Evolutionary conservation across 1,140 invertebrate species (phyloP), one percentile per base, ranked within the genome.

Genomic region (Diuraphis noxia): DNA sequence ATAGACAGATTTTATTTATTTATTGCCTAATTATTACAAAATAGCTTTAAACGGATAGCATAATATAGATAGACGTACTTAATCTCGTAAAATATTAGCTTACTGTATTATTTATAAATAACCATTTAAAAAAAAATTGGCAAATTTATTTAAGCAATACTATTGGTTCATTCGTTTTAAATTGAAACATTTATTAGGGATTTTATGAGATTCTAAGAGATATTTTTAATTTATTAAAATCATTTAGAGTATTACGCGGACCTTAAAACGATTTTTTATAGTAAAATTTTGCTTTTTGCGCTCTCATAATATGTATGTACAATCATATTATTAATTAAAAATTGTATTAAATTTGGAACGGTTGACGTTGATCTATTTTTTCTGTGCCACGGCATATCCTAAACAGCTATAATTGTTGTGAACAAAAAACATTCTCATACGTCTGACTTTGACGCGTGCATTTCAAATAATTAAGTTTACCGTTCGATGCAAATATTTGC

Each of bases 1-100:
- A 43, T n/a, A 84, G 38, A n/a, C 30, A 25, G 23, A 38, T 81
- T 43, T 84, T 84, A n/a, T 84, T 85, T 41, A 41, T 85, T 85
- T 85, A 85, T 85, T 85, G 46, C 40, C 41, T 85, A 85, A 85
- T 85, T 85, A 43, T 85, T 85, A 43, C 82, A 30, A 43, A 85
- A 85, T 43, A 46, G 9, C 30, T 43, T 43, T 21, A 46, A 34
- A 34, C 2, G 19, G 41, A 43, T 30, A 34, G 1, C 30, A 23
- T 30, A 19, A 19, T 3, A 46, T 49, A 23, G 23, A 0, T 6
- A 23, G 0, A 49, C 5, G 2, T 85, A 49, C 5, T 1, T 85
- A 17, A 38, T 43, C 19, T 85, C 21, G 56, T 72, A 1, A n/a
- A 72, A 13, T n/a, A 72, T 72, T n/a, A 17, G 6, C 34, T 79